Evolutionary conservation across 2,113 vertebrate genomes (phyloP).

Genomic region (Etia nguti): DNA sequence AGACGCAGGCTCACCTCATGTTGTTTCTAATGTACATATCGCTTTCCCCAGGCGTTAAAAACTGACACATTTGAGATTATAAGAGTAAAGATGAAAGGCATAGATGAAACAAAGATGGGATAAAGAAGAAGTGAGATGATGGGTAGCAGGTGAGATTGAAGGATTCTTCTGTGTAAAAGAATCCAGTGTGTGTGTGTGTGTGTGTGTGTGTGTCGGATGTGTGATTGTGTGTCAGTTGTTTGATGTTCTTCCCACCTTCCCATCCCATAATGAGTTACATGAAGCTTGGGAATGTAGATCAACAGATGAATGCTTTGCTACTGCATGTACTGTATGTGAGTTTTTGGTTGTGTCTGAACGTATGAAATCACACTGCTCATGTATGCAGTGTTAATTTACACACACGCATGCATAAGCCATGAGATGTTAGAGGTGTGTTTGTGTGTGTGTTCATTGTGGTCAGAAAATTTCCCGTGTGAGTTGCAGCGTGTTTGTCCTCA

Average conservation of each 20-base stretch:
- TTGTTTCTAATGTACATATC: slow-evolving; percentile 3
- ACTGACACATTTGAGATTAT: background rate
- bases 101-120: slow-evolving; percentile 13
- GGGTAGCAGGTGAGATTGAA: background rate
- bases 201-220: background rate
- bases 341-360: background rate
- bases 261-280: slow-evolving; percentile 32
- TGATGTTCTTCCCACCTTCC: slow-evolving; percentile 37
- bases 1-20: background rate
- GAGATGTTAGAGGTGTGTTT: background rate
- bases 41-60: background rate
- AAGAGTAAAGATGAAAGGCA: background rate
- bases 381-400: background rate
- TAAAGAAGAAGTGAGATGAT: background rate
- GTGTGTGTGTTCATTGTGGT: background rate
- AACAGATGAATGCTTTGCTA: slow-evolving; percentile 38
- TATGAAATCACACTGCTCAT: background rate
- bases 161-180: background rate
- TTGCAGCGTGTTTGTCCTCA: slow-evolving; percentile 22
- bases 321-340: slow-evolving; percentile 5
- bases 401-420: background rate
- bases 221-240: background rate
- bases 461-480: background rate
- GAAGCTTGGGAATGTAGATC: slow-evolving; percentile 60
- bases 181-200: background rate